Conservation (phyloP, 2,888 invertebrate genomes). For the Spodoptera picta region DNA sequence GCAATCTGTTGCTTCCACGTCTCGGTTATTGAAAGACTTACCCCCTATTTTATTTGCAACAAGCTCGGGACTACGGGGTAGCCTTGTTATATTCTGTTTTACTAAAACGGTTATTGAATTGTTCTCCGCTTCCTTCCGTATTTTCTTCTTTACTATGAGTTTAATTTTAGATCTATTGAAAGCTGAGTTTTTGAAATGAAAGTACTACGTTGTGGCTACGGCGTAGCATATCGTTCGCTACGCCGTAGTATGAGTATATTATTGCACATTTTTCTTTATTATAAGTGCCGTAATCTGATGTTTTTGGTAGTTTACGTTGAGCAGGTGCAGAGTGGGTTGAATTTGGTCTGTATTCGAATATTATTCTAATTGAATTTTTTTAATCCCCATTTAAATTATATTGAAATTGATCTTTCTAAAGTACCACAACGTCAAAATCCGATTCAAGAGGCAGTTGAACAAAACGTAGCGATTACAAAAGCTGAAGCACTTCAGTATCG, state of each 20-base stretch:
- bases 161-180: background rate
- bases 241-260: background rate
- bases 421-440: background rate
- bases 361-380: no score
- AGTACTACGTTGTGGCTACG: constrained; percentile 25
- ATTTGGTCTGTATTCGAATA: no score
- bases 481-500: constrained; percentile 9
- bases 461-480: constrained; percentile 9
- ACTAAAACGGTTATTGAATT: constrained; percentile 58
- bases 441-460: background rate
- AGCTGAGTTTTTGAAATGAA: background rate
- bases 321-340: no score
- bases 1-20: constrained; percentile 62
- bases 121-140: constrained; percentile 20
- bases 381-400: no score
- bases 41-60: constrained; percentile 67
- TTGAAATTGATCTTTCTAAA: background rate
- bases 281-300: background rate
- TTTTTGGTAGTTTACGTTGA: no score
- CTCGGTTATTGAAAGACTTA: constrained; percentile 68
- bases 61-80: constrained; percentile 52
- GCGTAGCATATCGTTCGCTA: constrained; percentile 19
- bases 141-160: constrained; percentile 2
- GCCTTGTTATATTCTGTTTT: constrained; percentile 54
- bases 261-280: background rate